A percentile compares a stretch with the other conserved stretches of the same genome.
These are phyloP conservation scores for Echiichthys vipera DNA, from an alignment of 2,797 vertebrate genomes.

Conservation along the genomic window DNA sequence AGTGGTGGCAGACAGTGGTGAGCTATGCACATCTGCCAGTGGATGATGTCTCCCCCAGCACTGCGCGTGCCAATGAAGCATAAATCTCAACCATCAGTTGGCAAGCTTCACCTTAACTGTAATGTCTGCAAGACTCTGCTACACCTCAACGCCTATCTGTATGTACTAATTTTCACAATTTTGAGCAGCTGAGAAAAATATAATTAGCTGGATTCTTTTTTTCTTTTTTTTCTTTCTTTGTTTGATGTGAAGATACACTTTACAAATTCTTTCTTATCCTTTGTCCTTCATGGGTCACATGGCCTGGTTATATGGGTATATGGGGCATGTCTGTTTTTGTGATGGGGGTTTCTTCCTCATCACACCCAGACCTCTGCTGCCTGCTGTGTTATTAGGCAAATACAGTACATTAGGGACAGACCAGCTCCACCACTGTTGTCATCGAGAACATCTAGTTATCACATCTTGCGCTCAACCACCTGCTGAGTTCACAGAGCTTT, in stretches of 20 bases:
- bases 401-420: constrained; percentile 74
- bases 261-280: background rate
- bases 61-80: constrained; percentile 62
- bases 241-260: constrained; percentile 15
- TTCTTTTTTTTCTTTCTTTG: background rate
- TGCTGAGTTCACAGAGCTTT: constrained; percentile 85
- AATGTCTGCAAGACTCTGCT: constrained; percentile 43
- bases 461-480: constrained; percentile 81
- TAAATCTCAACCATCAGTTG: constrained; percentile 66
- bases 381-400: constrained; percentile 82
- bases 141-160: constrained; percentile 21
- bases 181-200: constrained; percentile 28
- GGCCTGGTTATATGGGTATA: constrained; percentile 51
- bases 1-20: constrained; percentile 77
- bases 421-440: constrained; percentile 76
- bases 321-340: constrained; percentile 45
- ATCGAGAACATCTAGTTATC: constrained; percentile 86
- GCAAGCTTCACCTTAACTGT: constrained; percentile 65
- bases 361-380: constrained; percentile 69
- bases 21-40: constrained; percentile 78
- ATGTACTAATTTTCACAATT: constrained; percentile 32
- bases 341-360: constrained; percentile 58
- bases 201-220: background rate
- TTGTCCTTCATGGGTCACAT: constrained; percentile 67
- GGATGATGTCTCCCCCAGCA: constrained; percentile 75